Percentiles rank a stretch among this genome's conserved stretches.
Evolutionary conservation across 2,888 invertebrate species (phyloP).

Genomic region (Aethes cnicana): DNA sequence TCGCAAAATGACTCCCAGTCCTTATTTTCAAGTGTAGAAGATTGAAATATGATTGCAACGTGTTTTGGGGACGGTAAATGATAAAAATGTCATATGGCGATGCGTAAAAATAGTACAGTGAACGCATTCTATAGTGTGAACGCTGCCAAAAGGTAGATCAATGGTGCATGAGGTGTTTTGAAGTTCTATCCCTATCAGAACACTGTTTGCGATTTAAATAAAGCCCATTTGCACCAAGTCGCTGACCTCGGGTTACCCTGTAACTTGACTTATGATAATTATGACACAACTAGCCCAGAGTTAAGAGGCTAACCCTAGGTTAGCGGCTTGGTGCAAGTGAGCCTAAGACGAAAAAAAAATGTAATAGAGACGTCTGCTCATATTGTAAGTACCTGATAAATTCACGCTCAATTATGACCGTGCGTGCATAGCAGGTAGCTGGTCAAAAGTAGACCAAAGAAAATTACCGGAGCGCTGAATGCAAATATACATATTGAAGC

Average conservation of each 20-base stretch:
- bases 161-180: slow-evolving; percentile 34
- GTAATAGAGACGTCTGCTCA: too few species aligned
- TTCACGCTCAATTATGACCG: background rate
- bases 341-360: too few species aligned
- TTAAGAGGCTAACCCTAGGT: too few species aligned
- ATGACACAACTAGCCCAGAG: too few species aligned
- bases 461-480: slow-evolving; percentile 32
- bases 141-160: slow-evolving; percentile 53
- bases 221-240: too few species aligned
- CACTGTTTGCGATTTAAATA: background rate
- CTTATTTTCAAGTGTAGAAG: slow-evolving; percentile 13
- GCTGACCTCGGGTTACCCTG: too few species aligned
- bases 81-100: slow-evolving; percentile 19
- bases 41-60: background rate
- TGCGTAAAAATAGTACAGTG: slow-evolving; percentile 35
- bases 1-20: background rate
- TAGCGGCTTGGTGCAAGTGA: too few species aligned
- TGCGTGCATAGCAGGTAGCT: background rate
- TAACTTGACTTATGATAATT: too few species aligned
- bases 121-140: slow-evolving; percentile 46
- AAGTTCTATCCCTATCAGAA: background rate
- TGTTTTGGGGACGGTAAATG: slow-evolving; percentile 10
- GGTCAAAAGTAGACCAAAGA: background rate
- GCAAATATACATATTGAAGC: slow-evolving; percentile 42
- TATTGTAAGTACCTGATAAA: too few species aligned